A percentile compares a stretch with the other conserved stretches of the same genome.
These are phyloP conservation scores for Calidris pugnax DNA, from an alignment of 2,113 vertebrate species.

Conservation along the genomic window DNA sequence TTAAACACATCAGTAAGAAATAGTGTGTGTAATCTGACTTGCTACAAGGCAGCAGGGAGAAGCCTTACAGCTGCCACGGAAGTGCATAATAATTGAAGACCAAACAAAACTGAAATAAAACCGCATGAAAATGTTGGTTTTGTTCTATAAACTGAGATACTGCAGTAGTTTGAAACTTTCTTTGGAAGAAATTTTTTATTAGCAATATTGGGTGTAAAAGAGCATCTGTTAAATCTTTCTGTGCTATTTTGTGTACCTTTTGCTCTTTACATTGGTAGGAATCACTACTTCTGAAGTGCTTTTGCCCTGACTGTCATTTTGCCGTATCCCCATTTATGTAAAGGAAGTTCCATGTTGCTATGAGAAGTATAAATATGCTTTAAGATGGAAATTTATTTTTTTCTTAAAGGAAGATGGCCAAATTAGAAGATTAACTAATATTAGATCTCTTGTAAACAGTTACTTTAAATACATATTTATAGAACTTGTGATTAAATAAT, in stretches of 20 bases:
- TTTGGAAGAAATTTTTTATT: background rate
- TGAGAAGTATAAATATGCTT: background rate
- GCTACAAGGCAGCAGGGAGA: background rate
- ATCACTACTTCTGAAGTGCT: background rate
- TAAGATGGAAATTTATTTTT: background rate
- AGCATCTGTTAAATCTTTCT: background rate
- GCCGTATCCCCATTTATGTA: background rate
- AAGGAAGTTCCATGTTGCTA: background rate
- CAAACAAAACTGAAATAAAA: background rate
- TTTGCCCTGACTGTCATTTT: background rate
- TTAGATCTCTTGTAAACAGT: background rate
- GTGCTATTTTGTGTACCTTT: background rate
- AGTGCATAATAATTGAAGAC: background rate
- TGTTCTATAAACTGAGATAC: background rate
- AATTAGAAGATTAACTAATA: background rate
- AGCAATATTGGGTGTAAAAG: background rate
- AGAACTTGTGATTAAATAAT: background rate
- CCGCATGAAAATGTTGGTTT: background rate
- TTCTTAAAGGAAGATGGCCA: background rate
- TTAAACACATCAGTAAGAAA: background rate
- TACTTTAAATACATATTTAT: background rate
- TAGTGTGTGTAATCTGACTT: background rate
- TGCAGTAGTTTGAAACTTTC: background rate
- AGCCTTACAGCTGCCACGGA: background rate
- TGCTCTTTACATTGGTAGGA: background rate